These are phyloP conservation scores for Neodiprion fabricii DNA, from an alignment of 1,140 invertebrate species.

Conservation along the genomic window DNA sequence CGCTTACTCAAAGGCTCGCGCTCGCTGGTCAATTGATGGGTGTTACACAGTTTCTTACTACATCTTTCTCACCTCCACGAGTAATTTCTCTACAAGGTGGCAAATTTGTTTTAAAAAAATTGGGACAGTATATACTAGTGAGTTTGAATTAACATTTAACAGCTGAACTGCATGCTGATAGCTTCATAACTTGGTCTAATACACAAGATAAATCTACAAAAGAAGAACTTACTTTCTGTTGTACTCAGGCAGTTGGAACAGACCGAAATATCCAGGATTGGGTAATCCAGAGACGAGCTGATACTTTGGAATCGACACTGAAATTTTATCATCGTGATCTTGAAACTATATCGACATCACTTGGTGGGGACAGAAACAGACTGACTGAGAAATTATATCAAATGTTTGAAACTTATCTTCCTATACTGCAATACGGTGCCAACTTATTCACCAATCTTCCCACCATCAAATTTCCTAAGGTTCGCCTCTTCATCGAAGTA, in stretches of 20 bases:
- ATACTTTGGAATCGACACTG: constrained; percentile 74
- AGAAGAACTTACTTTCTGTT: constrained; percentile 28
- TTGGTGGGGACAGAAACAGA: constrained; percentile 67
- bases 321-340: constrained; percentile 82
- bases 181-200: constrained; percentile 18
- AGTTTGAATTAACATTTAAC: constrained; percentile 42
- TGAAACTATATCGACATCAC: constrained; percentile 68
- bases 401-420: constrained; percentile 84
- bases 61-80: constrained; percentile 74
- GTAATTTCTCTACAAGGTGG: constrained; percentile 82
- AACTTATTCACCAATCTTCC: constrained; percentile 81
- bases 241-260: constrained; percentile 78
- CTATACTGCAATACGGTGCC: constrained; percentile 77
- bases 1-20: constrained; percentile 78
- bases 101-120: constrained; percentile 81
- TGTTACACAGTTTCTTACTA: constrained; percentile 76
- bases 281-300: constrained; percentile 76
- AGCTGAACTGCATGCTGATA: constrained; percentile 21
- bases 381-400: constrained; percentile 80
- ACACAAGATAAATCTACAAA: constrained; percentile 14
- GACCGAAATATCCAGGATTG: constrained; percentile 83
- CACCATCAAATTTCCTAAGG: constrained; percentile 79
- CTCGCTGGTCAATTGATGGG: constrained; percentile 85
- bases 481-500: constrained; percentile 43
- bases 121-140: constrained; percentile 80